phyloP scores from a whole-genome alignment of 2,797 vertebrate species.

The Trematomus bernacchii region DNA sequence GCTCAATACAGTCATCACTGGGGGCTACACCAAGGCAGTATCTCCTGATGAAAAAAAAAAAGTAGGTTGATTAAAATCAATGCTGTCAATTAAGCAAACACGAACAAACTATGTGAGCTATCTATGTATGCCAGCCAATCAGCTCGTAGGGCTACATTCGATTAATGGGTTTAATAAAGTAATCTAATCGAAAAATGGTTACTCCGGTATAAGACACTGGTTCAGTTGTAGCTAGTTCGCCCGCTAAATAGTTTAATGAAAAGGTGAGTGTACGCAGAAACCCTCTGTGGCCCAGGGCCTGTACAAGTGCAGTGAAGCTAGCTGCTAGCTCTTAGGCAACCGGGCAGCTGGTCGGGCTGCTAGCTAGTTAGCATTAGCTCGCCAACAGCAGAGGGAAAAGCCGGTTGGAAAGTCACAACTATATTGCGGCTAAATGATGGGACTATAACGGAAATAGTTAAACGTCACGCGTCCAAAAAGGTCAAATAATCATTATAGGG shows the following conservation, averaged over 20 bases:
- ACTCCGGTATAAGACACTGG: neutral
- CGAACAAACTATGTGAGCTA: constrained; percentile 61
- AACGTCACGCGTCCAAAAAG: neutral
- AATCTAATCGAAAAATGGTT: neutral
- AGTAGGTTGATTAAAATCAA: constrained; percentile 77
- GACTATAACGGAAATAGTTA: neutral
- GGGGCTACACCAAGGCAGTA: constrained; percentile 71
- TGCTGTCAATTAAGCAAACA: constrained; percentile 70
- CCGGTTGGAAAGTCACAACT: constrained; percentile 80
- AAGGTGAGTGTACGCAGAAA: constrained; percentile 50
- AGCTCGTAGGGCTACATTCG: constrained; percentile 12
- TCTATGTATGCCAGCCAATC: constrained; percentile 33
- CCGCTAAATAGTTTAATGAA: constrained; percentile 41
- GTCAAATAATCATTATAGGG: fast-evolving
- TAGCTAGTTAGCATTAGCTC: constrained; percentile 75
- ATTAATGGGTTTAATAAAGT: neutral
- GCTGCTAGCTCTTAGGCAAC: constrained; percentile 42
- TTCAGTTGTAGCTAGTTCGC: constrained; percentile 1
- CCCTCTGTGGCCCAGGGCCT: constrained; percentile 68
- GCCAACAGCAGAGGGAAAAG: constrained; percentile 74
- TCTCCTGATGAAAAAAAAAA: constrained; percentile 71
- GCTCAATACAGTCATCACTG: constrained; percentile 87
- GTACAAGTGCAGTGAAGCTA: constrained; percentile 61
- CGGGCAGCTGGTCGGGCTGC: constrained; percentile 47
- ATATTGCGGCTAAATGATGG: constrained; percentile 1